Conservation (phyloP, 2,797 vertebrate genomes). For the Scolopax bukidnonensis region DNA sequence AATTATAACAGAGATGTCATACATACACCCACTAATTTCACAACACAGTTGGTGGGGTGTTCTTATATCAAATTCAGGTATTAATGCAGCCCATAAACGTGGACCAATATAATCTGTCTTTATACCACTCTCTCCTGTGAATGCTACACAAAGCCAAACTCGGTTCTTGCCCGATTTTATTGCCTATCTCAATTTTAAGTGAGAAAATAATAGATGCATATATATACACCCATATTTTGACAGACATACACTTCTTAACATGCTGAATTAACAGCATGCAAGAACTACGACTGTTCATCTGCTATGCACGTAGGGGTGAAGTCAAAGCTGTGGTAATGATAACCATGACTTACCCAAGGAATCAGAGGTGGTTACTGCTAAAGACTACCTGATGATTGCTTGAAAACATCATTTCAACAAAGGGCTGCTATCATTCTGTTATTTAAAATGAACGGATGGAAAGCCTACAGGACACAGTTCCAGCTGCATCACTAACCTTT, state of each 20-base stretch:
- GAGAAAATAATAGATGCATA: neutral
- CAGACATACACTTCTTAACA: neutral
- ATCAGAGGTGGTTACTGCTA: neutral
- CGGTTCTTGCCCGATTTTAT: neutral
- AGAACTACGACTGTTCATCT: neutral
- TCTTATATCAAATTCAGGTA: neutral
- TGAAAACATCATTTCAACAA: conserved; percentile 14
- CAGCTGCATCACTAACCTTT: neutral
- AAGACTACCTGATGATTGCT: neutral
- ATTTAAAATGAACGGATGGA: neutral
- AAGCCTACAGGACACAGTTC: neutral
- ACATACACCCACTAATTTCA: neutral
- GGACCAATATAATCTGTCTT: neutral
- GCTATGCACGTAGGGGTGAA: neutral
- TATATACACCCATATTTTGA: neutral
- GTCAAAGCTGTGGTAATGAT: neutral
- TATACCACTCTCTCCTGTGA: neutral
- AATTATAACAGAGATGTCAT: neutral
- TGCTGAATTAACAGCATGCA: neutral
- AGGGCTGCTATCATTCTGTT: neutral
- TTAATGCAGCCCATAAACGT: neutral
- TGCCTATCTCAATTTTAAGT: neutral
- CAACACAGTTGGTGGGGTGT: neutral
- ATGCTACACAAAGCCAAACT: neutral
- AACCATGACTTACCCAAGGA: neutral